Conservation (phyloP, 2,797 vertebrate species). For the Anguilla obscura region DNA sequence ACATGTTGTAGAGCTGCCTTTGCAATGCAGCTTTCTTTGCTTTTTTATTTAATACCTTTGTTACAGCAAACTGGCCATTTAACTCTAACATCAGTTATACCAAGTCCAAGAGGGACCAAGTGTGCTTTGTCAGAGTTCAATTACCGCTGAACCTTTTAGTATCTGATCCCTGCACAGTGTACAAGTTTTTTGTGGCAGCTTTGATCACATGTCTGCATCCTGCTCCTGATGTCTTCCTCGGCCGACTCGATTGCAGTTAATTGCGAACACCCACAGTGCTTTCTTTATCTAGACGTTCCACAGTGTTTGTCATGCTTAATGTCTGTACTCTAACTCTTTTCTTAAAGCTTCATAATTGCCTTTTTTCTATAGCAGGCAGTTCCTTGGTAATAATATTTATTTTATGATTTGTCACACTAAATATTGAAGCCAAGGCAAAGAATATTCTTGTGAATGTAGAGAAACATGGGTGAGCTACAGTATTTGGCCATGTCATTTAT, state of each 20-base stretch:
- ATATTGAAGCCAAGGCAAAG: background rate
- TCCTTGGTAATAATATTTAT: background rate
- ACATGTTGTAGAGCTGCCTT: background rate
- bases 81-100: too few relatives aligned
- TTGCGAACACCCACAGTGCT: background rate
- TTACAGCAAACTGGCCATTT: too few relatives aligned
- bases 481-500: background rate
- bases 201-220: background rate
- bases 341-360: background rate
- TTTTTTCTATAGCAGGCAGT: background rate
- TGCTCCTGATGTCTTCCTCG: background rate
- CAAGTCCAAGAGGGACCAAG: too few relatives aligned
- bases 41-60: background rate
- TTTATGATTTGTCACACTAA: background rate
- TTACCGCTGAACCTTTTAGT: too few relatives aligned
- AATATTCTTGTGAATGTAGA: too few relatives aligned
- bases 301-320: background rate
- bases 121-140: too few relatives aligned
- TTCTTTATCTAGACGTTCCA: background rate
- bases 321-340: background rate
- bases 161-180: background rate
- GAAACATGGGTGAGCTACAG: too few relatives aligned
- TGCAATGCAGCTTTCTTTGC: background rate
- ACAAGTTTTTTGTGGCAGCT: background rate
- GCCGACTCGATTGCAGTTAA: background rate